A percentile compares a stretch with the other conserved stretches of the same genome.
These are phyloP conservation scores for Cliona cf. orientalis DNA, from an alignment of 37 sponge, comb jelly and placozoan species.

Conservation along the genomic window DNA sequence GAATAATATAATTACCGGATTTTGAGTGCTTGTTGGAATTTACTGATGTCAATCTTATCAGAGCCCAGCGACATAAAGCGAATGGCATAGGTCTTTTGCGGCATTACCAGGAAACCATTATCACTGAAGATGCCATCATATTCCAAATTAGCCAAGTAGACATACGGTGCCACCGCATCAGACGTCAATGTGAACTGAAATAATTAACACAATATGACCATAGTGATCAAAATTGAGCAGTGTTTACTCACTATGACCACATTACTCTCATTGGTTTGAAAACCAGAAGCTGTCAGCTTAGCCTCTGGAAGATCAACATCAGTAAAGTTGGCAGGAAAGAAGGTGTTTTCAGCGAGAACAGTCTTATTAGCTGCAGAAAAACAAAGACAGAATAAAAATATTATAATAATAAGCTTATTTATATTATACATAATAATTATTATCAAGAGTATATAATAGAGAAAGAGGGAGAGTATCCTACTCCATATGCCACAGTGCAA, in stretches of 20 bases:
- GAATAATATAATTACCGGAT: too few species aligned
- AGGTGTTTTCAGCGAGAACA: slow-evolving; percentile 48
- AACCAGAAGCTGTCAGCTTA: slow-evolving; percentile 40
- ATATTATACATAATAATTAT: too few species aligned
- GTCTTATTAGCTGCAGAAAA: background rate
- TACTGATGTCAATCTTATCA: background rate
- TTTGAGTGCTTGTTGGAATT: slow-evolving; percentile 5
- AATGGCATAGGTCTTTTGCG: slow-evolving; percentile 1
- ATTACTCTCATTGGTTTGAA: background rate
- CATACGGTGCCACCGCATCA: slow-evolving; percentile 73
- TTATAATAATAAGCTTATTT: too few species aligned
- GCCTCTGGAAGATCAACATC: slow-evolving; percentile 44
- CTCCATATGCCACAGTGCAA: too few species aligned
- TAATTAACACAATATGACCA: too few species aligned
- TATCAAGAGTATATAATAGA: too few species aligned
- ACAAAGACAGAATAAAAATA: too few species aligned
- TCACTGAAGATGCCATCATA: slow-evolving; percentile 84
- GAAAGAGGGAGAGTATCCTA: too few species aligned
- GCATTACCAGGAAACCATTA: slow-evolving; percentile 75
- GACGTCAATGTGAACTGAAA: slow-evolving; percentile 57
- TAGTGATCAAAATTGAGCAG: background rate
- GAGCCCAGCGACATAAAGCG: slow-evolving; percentile 24
- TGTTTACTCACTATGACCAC: slow-evolving; percentile 15
- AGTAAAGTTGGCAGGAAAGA: slow-evolving; percentile 64
- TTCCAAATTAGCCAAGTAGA: slow-evolving; percentile 39